Evolutionary conservation across 1,140 invertebrate genomes (phyloP).

Genomic region (Euura saliciscinereae): DNA sequence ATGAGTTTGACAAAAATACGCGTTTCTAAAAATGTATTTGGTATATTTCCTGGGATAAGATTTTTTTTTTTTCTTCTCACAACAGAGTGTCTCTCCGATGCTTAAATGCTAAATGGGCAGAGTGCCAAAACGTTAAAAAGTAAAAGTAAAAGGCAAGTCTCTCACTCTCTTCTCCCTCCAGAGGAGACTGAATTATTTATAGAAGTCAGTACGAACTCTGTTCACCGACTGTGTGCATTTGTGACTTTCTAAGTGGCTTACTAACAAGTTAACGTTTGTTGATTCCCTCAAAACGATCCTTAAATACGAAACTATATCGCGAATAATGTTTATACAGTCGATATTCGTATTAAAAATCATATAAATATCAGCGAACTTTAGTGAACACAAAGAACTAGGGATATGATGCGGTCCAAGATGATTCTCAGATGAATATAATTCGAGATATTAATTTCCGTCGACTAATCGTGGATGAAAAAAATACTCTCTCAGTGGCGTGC

Average conservation of each 20-base stretch:
- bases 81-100: background rate
- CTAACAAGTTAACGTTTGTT: slow-evolving; percentile 12
- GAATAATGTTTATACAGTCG: background rate
- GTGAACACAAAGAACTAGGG: too few relatives aligned
- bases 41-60: slow-evolving; percentile 7
- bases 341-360: background rate
- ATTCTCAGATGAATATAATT: too few relatives aligned
- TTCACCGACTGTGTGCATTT: slow-evolving; percentile 48
- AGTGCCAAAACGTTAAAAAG: slow-evolving; percentile 48
- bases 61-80: background rate
- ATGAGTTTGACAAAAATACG: slow-evolving; percentile 12
- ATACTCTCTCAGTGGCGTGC: background rate
- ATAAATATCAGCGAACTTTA: background rate
- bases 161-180: slow-evolving; percentile 39
- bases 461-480: too few relatives aligned
- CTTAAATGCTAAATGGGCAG: slow-evolving; percentile 32
- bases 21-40: slow-evolving; percentile 3
- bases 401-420: too few relatives aligned
- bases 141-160: slow-evolving; percentile 39
- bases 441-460: too few relatives aligned
- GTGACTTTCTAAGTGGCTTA: slow-evolving; percentile 35
- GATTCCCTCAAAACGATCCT: background rate
- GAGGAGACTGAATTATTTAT: slow-evolving; percentile 55
- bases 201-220: slow-evolving; percentile 56
- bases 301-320: background rate